A percentile compares a stretch with the other conserved stretches of the same genome.
Evolutionary conservation across 2,888 invertebrate species (phyloP).

Genomic region (Ephialtes manifestator): DNA sequence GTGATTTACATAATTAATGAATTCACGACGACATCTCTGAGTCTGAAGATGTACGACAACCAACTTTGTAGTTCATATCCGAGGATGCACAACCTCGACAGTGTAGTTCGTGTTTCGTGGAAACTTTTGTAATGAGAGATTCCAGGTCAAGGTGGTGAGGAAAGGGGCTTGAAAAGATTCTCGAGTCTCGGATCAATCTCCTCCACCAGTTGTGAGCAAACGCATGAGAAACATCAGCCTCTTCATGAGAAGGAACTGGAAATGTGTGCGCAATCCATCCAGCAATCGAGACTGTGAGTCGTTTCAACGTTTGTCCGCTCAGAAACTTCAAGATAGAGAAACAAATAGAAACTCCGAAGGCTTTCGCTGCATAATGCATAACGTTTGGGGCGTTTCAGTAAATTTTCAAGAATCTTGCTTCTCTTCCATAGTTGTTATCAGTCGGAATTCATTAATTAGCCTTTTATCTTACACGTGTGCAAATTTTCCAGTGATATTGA

Average conservation of each 20-base stretch:
- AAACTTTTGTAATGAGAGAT: slow-evolving; percentile 59
- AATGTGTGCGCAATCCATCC: slow-evolving; percentile 33
- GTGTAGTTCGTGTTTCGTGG: slow-evolving; percentile 51
- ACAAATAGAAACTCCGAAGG: slow-evolving; percentile 79
- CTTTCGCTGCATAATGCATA: slow-evolving; percentile 81
- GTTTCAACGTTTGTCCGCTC: slow-evolving; percentile 30
- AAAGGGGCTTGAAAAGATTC: slow-evolving; percentile 22
- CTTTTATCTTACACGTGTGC: slow-evolving; percentile 73
- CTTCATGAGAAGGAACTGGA: too few species aligned
- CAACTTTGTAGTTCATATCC: slow-evolving; percentile 34
- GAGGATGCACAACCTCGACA: neutral
- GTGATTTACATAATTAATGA: neutral
- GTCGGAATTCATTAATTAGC: slow-evolving; percentile 78
- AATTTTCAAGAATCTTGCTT: slow-evolving; percentile 37
- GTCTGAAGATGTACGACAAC: slow-evolving; percentile 14
- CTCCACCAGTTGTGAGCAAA: slow-evolving; percentile 30
- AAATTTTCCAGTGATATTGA: slow-evolving; percentile 9
- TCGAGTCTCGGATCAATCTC: slow-evolving; percentile 33
- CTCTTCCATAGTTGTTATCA: slow-evolving; percentile 19
- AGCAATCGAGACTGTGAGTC: slow-evolving; percentile 38
- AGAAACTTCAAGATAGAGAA: slow-evolving; percentile 42
- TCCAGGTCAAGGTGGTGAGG: slow-evolving; percentile 55
- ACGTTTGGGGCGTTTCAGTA: slow-evolving; percentile 59
- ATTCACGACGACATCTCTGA: neutral
- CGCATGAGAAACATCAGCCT: slow-evolving; percentile 33